Conservation (phyloP, 2,797 vertebrate genomes). For the Mycteria americana region DNA sequence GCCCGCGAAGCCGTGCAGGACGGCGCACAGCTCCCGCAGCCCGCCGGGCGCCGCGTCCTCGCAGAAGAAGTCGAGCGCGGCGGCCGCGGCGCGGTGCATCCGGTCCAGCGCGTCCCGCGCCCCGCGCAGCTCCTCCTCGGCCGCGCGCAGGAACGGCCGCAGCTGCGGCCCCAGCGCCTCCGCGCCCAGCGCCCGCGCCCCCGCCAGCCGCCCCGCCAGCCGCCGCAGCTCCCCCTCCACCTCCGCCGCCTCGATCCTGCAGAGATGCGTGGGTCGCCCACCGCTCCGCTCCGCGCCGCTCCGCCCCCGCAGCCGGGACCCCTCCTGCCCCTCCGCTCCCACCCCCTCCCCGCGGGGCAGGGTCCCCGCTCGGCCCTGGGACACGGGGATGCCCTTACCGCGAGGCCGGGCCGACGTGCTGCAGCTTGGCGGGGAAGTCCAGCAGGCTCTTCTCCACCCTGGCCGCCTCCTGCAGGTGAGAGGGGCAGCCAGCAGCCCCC, state of each 20-base stretch:
- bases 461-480: conserved; percentile 78
- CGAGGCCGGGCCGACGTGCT: conserved; percentile 76
- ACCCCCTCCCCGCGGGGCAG: accelerated
- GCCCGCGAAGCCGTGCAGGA: not conserved
- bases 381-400: conserved; percentile 57
- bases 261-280: not conserved
- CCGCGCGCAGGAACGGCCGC: not conserved
- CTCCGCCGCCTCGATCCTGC: not conserved
- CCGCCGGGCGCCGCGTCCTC: not conserved
- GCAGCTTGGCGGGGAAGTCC: conserved; percentile 76
- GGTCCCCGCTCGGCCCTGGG: not conserved
- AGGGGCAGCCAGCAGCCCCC: not conserved
- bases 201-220: not conserved
- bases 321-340: not conserved
- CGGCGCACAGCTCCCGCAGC: not conserved
- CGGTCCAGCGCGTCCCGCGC: not conserved
- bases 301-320: not conserved
- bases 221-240: not conserved
- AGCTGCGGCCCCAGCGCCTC: not conserved
- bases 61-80: not conserved
- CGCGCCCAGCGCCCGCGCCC: not conserved
- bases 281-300: too few species aligned
- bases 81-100: not conserved
- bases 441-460: conserved; percentile 76
- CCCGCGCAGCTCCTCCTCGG: not conserved